A percentile compares a stretch with the other conserved stretches of the same genome.
These are phyloP conservation scores for Nasalis larvatus DNA, from an alignment of 2,113 vertebrate species.

Conservation along the genomic window DNA sequence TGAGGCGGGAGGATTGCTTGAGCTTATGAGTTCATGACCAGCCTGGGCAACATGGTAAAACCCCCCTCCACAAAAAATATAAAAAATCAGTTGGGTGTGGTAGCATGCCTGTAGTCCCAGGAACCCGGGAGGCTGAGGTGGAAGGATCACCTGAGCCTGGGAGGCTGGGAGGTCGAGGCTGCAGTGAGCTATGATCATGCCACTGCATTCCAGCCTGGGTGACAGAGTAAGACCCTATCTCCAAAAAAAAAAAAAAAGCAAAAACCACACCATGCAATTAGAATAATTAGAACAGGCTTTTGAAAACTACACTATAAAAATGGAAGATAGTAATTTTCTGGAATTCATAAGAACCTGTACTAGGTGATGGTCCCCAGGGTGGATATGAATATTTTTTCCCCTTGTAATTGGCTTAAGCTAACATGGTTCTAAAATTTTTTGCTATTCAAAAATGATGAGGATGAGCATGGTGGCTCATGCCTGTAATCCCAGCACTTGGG, in stretches of 20 bases:
- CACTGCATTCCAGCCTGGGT: neutral
- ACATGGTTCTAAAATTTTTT: neutral
- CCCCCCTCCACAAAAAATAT: neutral
- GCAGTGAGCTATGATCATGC: neutral
- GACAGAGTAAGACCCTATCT: neutral
- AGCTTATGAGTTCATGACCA: neutral
- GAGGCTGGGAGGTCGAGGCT: neutral
- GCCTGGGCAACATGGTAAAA: too few relatives aligned
- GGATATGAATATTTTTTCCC: neutral
- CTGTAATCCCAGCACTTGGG: too few relatives aligned
- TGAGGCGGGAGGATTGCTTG: neutral
- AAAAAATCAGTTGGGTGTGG: neutral
- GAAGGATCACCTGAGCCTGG: neutral
- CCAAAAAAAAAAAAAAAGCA: neutral
- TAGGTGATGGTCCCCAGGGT: neutral
- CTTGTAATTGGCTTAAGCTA: neutral
- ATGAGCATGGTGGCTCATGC: too few relatives aligned
- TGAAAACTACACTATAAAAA: conserved; percentile 31
- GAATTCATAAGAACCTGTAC: neutral
- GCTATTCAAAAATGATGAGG: neutral
- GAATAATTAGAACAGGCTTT: conserved; percentile 10
- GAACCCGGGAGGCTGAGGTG: neutral
- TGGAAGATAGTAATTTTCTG: neutral
- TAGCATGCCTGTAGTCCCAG: neutral
- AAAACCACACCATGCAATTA: neutral